Percentiles rank a stretch among this genome's conserved stretches.
Evolutionary conservation across 1,140 invertebrate species (phyloP).

Genomic region (Caenorhabditis briggsae): DNA sequence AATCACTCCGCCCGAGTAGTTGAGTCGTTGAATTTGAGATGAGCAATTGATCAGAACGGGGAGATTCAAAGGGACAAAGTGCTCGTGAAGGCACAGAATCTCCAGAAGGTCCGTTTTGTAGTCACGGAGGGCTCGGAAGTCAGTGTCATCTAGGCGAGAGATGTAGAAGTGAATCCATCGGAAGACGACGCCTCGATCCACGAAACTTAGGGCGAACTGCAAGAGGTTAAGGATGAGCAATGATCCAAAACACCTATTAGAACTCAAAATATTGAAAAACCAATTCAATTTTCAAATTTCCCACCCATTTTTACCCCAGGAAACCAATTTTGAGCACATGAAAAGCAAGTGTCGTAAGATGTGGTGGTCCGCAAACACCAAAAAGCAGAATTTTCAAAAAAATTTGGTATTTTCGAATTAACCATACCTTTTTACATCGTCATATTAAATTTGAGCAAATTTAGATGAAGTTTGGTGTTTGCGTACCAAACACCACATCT

Average conservation of each 20-base stretch:
- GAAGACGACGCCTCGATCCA: conserved; percentile 93
- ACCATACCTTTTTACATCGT: too few relatives aligned
- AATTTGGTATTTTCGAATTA: too few relatives aligned
- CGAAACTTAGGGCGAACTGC: conserved; percentile 89
- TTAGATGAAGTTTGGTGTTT: too few relatives aligned
- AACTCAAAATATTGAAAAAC: too few relatives aligned
- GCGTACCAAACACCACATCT: too few relatives aligned
- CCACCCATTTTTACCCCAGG: too few relatives aligned
- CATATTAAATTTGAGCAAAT: too few relatives aligned
- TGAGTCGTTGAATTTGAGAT: conserved; percentile 76
- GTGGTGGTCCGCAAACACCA: too few relatives aligned
- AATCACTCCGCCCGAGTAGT: conserved; percentile 27
- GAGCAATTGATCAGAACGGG: conserved; percentile 84
- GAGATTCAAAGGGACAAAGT: conserved; percentile 81
- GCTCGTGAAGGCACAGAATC: conserved; percentile 80
- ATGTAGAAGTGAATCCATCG: conserved; percentile 88
- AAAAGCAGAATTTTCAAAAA: too few relatives aligned
- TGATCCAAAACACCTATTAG: background rate
- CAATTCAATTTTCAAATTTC: too few relatives aligned
- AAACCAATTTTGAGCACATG: too few relatives aligned
- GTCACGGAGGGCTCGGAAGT: conserved; percentile 80
- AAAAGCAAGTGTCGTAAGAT: too few relatives aligned
- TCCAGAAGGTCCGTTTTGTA: conserved; percentile 76
- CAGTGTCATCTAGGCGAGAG: conserved; percentile 87
- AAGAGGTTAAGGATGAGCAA: conserved; percentile 59